Evolutionary conservation across 2,797 vertebrate genomes (phyloP), one percentile per base, ranked within the genome.

Genomic region (Helostoma temminkii): DNA sequence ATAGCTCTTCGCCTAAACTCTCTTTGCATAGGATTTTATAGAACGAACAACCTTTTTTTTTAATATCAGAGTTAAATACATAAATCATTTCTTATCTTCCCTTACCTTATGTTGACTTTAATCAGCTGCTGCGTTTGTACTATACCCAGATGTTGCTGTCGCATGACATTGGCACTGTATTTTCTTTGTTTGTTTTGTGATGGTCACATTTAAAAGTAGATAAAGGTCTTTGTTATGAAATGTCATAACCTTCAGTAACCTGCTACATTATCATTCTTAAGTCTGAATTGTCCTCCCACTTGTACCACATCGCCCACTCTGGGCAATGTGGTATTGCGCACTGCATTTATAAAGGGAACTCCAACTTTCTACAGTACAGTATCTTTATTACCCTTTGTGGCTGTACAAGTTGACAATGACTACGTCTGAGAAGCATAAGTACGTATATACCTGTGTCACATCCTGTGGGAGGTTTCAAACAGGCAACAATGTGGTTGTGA

Each of bases 211-310:
- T 56, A 2, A 42, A 18, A 26, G 3, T 1, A 28, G 10, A 32
- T 2, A 36, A 21, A 11, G 7, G 6, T 9, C 2, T 59, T 43
- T 42, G 19, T 7, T 26, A 30, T 54, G 6, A 71, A 67, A 80
- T 67, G 43, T 34, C 60, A 61, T 47, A 75, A 76, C 66, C 49
- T 66, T 69, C 12, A 18, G 10, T 32, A 16, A 16, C 3, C 11
- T 50, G 12, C 11, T 10, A 41, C 9, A n/a, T 41, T 16, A 28
- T n/a, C 2, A 7, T 24, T 2, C 15, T 22, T 0, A 68, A 26
- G 15, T 21, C 16, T 5, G n/a, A 28, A 3, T 56, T 25, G 45
- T 46, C 15, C 57, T 28, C 24, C 49, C 46, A 46, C 19, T 1
- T 5, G 50, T 10, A 47, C 62, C 65, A 64, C 67, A 77, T n/a